Base-by-base conservation (phyloP, 2,113 vertebrate species). In the Tyto alba region DNA sequence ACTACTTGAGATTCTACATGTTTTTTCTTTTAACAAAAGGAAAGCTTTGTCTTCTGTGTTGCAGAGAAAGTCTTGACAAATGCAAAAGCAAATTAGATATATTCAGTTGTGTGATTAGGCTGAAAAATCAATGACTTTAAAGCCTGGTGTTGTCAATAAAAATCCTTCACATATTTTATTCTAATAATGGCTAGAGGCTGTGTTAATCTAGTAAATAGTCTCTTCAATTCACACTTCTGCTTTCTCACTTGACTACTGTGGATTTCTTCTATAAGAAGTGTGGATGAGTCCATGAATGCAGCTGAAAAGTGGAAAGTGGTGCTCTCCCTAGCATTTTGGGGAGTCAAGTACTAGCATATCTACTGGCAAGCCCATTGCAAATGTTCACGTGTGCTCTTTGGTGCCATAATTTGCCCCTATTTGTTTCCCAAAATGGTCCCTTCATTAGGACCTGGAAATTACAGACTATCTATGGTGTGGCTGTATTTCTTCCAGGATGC, bases 381-480 rank as follows among this genome's bases (percentile, higher is more conserved):
- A 12, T 34, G 22, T 40, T 75, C 23, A 16, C 5, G 0, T 0
- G 0, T 59, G 34, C 25, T 74, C 30, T 62, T 68, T 40, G 59
- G 50, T 64, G 26, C 36, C 64, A 8, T 38, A n/a, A 84, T 41
- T 87, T 74, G 38, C 14, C 26, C 23, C 20, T 67, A 2, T 19
- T 45, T 0, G 1, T 69, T 74, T 72, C 22, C 34, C 50, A 38
- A 29, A 68, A 17, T 16, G 15, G 10, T 45, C 10, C 8, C 48
- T 75, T 57, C 22, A 16, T 52, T 53, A 40, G 48, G 62, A 64
- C 30, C 30, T 60, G 56, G 27, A 43, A 83, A 63, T n/a, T 34
- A 18, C 3, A 63, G 18, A 10, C 4, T 63, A 16, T 41, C 0
- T 3, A 71, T 13, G 32, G 10, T n/a, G 8, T 15, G 16, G 6